These are phyloP conservation scores for Parazoanthus darwini DNA, from an alignment of 92 coral and sea anemone genomes.

Conservation along the genomic window DNA sequence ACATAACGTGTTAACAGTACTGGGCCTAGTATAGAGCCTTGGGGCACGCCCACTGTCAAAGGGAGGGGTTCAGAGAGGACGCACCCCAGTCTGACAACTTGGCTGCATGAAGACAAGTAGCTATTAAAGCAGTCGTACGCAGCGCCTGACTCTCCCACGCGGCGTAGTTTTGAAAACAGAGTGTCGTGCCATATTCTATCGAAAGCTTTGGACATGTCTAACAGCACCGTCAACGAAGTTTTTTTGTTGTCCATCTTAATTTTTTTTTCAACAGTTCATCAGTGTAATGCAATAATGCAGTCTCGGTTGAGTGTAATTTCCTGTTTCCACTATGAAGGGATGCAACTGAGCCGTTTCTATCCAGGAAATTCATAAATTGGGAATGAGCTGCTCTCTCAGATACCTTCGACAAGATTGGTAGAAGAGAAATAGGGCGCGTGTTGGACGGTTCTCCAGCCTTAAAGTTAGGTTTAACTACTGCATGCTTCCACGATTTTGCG, in stretches of 20 bases:
- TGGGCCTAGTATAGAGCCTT: constrained; percentile 52
- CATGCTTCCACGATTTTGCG: no score
- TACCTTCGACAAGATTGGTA: no score
- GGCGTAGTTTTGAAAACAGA: constrained; percentile 36
- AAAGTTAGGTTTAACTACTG: no score
- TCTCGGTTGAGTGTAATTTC: constrained; percentile 21
- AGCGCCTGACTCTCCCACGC: constrained; percentile 12
- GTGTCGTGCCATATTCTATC: no score
- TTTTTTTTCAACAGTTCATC: constrained; percentile 43
- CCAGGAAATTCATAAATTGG: no score
- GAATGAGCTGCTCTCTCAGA: no score
- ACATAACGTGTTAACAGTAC: constrained; percentile 50
- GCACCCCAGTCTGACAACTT: neutral
- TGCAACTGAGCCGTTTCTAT: no score
- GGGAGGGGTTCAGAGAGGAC: constrained; percentile 48
- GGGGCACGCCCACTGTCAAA: constrained; percentile 57
- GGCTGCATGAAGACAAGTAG: constrained; percentile 46
- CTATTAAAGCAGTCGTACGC: constrained; percentile 36
- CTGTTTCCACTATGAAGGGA: no score
- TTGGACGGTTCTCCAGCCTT: no score
- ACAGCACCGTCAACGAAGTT: neutral
- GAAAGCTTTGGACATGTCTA: no score
- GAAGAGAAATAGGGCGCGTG: no score
- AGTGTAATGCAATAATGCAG: constrained; percentile 43
- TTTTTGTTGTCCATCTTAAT: constrained; percentile 28